A percentile compares a stretch with the other conserved stretches of the same genome.
phyloP scores from a whole-genome alignment of 2,797 vertebrate species.

The Cyclura pinguis region DNA sequence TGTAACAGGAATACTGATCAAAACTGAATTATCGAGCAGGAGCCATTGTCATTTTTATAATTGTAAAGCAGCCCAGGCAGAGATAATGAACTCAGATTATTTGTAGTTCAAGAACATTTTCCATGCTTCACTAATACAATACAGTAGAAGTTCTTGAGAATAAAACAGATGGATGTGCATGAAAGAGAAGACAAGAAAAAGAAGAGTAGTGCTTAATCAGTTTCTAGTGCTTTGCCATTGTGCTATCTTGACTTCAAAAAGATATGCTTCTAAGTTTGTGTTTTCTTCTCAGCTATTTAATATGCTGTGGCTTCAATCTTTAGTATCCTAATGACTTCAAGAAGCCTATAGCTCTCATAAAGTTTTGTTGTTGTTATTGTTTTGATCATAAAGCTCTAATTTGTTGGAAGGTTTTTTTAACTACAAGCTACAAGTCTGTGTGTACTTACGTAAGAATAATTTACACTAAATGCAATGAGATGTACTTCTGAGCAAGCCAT shows the following conservation, averaged over 20 bases:
- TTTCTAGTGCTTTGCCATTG: constrained; percentile 23
- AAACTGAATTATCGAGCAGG: constrained; percentile 30
- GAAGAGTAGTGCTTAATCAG: background rate
- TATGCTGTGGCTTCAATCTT: background rate
- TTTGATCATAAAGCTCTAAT: background rate
- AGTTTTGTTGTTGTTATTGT: background rate
- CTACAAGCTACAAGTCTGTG: background rate
- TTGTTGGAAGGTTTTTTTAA: background rate
- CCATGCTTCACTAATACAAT: constrained; percentile 15
- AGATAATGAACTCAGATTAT: constrained; percentile 31
- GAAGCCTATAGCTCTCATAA: background rate
- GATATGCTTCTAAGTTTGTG: background rate
- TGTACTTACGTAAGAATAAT: background rate
- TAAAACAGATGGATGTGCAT: constrained; percentile 20
- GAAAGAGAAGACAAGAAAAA: background rate
- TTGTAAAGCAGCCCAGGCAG: constrained; percentile 10
- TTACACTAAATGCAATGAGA: background rate
- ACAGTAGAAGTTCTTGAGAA: constrained; percentile 6
- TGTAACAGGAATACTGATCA: constrained; percentile 19
- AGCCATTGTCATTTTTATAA: background rate
- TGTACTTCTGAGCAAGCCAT: background rate
- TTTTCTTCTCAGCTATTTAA: background rate
- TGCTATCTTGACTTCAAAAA: constrained; percentile 21
- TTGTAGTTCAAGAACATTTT: constrained; percentile 42
- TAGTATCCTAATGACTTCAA: background rate